Base-by-base conservation (phyloP, 1,140 invertebrate species). In the Sitophilus oryzae region DNA sequence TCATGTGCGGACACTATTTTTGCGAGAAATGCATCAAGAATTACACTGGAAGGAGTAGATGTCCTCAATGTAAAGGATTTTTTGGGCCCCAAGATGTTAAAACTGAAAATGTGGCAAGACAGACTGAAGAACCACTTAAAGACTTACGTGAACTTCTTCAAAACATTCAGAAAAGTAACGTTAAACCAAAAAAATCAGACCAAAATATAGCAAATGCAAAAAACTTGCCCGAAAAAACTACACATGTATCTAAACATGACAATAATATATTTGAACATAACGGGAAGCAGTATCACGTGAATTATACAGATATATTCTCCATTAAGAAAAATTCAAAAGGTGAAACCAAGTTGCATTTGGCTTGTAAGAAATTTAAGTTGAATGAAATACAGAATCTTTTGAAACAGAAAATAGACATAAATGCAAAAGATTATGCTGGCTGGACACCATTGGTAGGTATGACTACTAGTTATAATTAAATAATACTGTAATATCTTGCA, bases 351-450 rank as follows among this genome's bases (percentile, higher is more conserved):
- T 67, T 83, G 4, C 81, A 83, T 55, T 61, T 71, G 0, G 76
- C 78, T 0, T 82, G 79, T 57, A 67, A 76, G 38, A 50, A 82
- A 68, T 75, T 77, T 46, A 73, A 83, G 43, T 34, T 73, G 30
- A 74, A 79, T 21, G 70, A 71, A 64, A 77, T 83, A 0, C 64
- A 64, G 56, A 61, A 71, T 34, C 65, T 89, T 3, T 66, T 90
- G 15, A 62, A 73, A 35, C 69, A 74, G 36, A 84, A 83, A 34
- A 82, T 82, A 1, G 81, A 83, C 71, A 77, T 85, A 1, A 87
- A 89, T 70, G 82, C 80, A 3, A 82, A 82, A 69, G 88, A 90
- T 63, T 76, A 86, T 69, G 84, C 84, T 20, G 82, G 82, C 25
- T 90, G 87, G 86, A 88, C 86, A 15, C 86, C 88, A 30, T 63